phyloP scores from a whole-genome alignment of 2,113 vertebrate genomes.

The Haemorhous mexicanus region DNA sequence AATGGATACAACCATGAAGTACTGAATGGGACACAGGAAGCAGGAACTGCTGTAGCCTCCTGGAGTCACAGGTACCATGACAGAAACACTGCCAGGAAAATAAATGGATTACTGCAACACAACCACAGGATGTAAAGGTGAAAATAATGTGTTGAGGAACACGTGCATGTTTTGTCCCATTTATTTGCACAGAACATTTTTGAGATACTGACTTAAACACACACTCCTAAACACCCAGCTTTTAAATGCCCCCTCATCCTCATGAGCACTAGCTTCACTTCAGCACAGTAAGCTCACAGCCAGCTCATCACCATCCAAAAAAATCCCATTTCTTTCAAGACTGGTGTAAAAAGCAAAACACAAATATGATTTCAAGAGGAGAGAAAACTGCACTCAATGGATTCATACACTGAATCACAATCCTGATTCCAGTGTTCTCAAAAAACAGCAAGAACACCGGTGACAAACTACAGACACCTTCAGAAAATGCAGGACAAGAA shows the following conservation, averaged over 20 bases:
- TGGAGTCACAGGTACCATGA: background rate
- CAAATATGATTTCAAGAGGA: background rate
- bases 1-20: background rate
- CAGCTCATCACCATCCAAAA: background rate
- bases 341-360: background rate
- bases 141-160: background rate
- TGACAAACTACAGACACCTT: background rate
- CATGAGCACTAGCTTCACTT: background rate
- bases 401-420: background rate
- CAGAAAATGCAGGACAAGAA: background rate
- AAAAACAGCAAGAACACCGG: background rate
- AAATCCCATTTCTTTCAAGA: background rate
- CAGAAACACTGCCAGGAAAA: background rate
- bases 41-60: background rate
- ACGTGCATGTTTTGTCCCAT: accelerated
- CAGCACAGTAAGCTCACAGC: background rate
- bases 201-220: background rate
- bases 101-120: background rate
- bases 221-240: background rate
- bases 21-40: background rate
- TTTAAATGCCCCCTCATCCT: background rate
- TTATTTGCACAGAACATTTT: background rate
- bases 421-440: background rate
- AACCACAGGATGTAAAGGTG: background rate
- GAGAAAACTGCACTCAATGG: background rate